Evolutionary conservation across 2,797 vertebrate genomes (phyloP), one percentile per base, ranked within the genome.

Genomic region (Acipenser oxyrinchus): DNA sequence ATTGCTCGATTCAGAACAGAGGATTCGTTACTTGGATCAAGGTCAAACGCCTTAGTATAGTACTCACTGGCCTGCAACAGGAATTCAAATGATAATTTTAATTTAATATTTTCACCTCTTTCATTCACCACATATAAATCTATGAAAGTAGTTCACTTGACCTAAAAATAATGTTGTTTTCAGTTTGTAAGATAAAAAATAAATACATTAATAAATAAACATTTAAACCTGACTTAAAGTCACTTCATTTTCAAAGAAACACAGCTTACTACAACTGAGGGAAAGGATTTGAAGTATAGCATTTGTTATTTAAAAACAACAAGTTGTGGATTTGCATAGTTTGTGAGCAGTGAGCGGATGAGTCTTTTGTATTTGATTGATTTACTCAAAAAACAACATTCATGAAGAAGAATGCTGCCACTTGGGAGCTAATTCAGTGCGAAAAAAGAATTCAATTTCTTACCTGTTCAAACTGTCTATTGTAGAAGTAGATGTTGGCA

Each of bases 381-480:
- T 37, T 64, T 12, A 48, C 7, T 51, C 63, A 49, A 51, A 12
- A 37, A 48, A 6, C 49, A 37, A 48, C 18, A 62, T 62, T 37
- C 60, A 62, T 62, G 18, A 9, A 62, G 48, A 62, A 48, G 8
- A 13, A 23, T 62, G 12, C 8, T 48, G 23, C 7, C 23, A 2
- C 23, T 37, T 37, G 23, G 23, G 23, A 37, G 1, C 23, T 37
- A 37, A 37, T 37, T 37, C 23, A 37, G 23, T 37, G 23, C 23
- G 4, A 37, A 37, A 37, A 37, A 4, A 37, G 23, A 37, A 37
- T 37, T 37, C 23, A 37, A 37, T 37, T 37, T 37, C 49, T 70
- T 81, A 90, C 90, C 83, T 90, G 86, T 75, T 83, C 81, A 82
- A 90, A 90, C 61, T 91, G 90, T 52, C 79, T 82, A 66, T 91